These are phyloP conservation scores for Sericinus montela DNA, from an alignment of 2,888 invertebrate species.

Conservation along the genomic window DNA sequence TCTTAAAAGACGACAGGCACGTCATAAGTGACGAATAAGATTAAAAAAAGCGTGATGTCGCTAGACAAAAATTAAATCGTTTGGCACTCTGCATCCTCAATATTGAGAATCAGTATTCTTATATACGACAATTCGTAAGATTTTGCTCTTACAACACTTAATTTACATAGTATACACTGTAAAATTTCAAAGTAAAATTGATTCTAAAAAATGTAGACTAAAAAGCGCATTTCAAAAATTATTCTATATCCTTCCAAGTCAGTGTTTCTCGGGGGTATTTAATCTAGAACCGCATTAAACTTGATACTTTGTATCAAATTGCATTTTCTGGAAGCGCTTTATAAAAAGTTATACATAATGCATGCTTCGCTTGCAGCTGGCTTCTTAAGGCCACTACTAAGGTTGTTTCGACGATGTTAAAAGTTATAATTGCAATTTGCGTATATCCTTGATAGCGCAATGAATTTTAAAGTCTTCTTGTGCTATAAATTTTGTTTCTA, in stretches of 20 bases:
- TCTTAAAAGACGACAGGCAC: too few species aligned
- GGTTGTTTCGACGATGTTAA: neutral
- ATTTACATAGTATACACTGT: neutral
- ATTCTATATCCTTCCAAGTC: constrained; percentile 28
- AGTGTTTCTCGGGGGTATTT: constrained; percentile 52
- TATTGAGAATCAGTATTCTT: too few species aligned
- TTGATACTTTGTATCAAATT: constrained; percentile 77
- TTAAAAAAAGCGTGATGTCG: too few species aligned
- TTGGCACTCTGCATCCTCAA: too few species aligned
- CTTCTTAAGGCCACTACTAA: constrained; percentile 39
- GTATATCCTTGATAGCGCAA: neutral
- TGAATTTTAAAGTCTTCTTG: constrained; percentile 1
- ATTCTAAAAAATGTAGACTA: constrained; percentile 13
- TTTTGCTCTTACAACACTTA: too few species aligned
- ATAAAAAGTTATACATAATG: constrained; percentile 76
- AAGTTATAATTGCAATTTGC: constrained; percentile 5
- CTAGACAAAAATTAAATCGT: too few species aligned
- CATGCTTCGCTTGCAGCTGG: constrained; percentile 67
- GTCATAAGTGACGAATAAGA: too few species aligned
- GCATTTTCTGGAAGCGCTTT: constrained; percentile 67
- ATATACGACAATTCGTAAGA: too few species aligned
- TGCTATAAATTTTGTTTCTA: neutral
- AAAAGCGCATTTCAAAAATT: constrained; percentile 22
- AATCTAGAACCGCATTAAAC: constrained; percentile 74
- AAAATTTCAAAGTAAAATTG: constrained; percentile 11